These are phyloP conservation scores for Germaria angustata DNA, from an alignment of 2,888 invertebrate genomes.

Conservation along the genomic window DNA sequence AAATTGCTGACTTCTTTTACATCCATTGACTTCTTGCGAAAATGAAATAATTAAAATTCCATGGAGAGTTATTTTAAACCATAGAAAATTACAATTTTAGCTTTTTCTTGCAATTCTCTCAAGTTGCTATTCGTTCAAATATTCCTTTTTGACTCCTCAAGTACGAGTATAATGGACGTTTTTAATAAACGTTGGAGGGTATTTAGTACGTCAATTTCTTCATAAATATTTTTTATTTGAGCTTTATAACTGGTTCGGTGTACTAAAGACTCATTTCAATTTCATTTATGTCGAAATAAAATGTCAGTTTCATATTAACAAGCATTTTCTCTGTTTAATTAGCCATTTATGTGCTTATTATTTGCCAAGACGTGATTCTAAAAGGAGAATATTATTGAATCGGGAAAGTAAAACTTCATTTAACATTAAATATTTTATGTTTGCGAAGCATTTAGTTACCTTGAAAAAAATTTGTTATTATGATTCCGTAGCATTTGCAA, in stretches of 20 bases:
- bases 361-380: background rate
- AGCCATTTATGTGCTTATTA: background rate
- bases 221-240: too few relatives aligned
- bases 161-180: background rate
- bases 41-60: background rate
- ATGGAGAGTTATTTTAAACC: background rate
- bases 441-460: conserved; percentile 10
- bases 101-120: background rate
- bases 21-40: too few relatives aligned
- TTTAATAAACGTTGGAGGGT: background rate
- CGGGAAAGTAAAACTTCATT: background rate
- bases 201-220: background rate
- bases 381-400: background rate
- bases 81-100: background rate
- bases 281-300: background rate
- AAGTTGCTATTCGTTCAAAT: background rate
- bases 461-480: background rate
- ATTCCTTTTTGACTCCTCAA: background rate
- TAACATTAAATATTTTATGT: background rate
- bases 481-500: background rate
- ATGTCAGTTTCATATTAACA: conserved; percentile 4
- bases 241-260: background rate
- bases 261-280: background rate
- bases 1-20: too few relatives aligned
- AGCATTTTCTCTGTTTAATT: conserved; percentile 20